Base-by-base conservation (phyloP, 2,888 invertebrate genomes). In the Acleris sparsana region DNA sequence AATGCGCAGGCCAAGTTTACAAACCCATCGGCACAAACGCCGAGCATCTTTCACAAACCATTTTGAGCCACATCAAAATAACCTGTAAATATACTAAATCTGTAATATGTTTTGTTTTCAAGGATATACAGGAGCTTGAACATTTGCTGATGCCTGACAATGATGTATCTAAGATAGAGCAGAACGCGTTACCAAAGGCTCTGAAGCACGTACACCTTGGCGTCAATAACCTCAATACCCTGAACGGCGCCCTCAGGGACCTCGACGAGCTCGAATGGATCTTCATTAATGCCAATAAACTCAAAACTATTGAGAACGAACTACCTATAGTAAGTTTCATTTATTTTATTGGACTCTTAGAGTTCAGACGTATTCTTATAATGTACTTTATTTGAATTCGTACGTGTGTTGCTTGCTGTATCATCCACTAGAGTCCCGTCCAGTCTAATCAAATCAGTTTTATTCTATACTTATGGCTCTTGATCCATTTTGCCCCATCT, bases 231-330 rank as follows among this genome's bases (percentile, higher is more conserved):
- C 90, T 97, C 53, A 94, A 91, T 66, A 93, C 94, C 59, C 85
- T 97, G 62, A 97, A 97, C 80, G 95, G 95, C n/a, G 96, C 96
- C 1, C 84, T 97, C n/a, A 93, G 95, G 69, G 95, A 96, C 65
- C 87, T 97, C 57, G 94, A 94, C 69, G 94, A 95, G 69, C 87
- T 97, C 68, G 95, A 95, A 77, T 96, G 97, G 94, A 93, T 97
- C 56, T 95, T 97, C 73, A 94, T 97, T 58, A 97, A 97, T 79
- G 93, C 94, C 63, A 97, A 97, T 84, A 94, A 95, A 73, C 89
- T 97, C 65, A 94, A 94, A 67, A 93, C 95, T 33, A 90, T 97
- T 74, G 97, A 97, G 56, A 94, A 95, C 53, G 95, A 97, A 85
- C 83, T 97, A 69, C 97, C 97, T 2, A 91, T 94, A 70, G 94